A percentile compares a stretch with the other conserved stretches of the same genome.
phyloP scores from a whole-genome alignment of 92 coral and sea anemone species.

The Pocillopora meandrina region DNA sequence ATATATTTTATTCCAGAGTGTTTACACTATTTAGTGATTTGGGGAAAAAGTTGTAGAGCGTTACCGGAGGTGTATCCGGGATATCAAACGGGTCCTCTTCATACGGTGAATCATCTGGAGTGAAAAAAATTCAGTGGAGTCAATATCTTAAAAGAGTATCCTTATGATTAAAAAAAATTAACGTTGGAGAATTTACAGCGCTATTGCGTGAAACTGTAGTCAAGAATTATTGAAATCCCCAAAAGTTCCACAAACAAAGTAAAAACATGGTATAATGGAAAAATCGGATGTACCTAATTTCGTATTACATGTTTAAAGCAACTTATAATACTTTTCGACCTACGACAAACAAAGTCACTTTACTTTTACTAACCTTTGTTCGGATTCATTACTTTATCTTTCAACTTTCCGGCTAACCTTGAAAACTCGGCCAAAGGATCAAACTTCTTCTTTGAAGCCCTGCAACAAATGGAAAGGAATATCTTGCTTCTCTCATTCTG shows the following conservation, averaged over 20 bases:
- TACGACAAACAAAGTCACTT: not conserved
- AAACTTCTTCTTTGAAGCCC: slow-evolving; percentile 84
- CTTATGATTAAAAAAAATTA: no score
- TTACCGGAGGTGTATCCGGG: slow-evolving; percentile 80
- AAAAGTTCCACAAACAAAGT: no score
- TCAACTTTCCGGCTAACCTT: slow-evolving; percentile 85
- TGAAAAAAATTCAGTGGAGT: not conserved
- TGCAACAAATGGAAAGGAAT: slow-evolving; percentile 3
- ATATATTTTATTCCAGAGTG: not conserved
- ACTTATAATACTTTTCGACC: not conserved
- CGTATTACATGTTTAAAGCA: no score
- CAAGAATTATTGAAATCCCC: no score
- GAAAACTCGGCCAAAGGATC: slow-evolving; percentile 93
- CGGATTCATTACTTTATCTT: slow-evolving; percentile 90
- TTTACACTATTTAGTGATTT: not conserved
- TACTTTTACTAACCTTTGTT: slow-evolving; percentile 54
- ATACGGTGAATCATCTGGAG: slow-evolving; percentile 63
- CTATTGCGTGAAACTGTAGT: no score
- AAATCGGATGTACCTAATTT: no score
- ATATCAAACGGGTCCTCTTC: slow-evolving; percentile 86
- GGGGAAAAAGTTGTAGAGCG: not conserved
- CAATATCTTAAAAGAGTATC: not conserved
- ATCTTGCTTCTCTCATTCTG: no score
- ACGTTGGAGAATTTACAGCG: no score
- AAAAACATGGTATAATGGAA: no score